Percentiles rank a stretch among this genome's conserved stretches.
Conservation (phyloP, 2,888 invertebrate genomes). For the Acutogordius australiensis region DNA sequence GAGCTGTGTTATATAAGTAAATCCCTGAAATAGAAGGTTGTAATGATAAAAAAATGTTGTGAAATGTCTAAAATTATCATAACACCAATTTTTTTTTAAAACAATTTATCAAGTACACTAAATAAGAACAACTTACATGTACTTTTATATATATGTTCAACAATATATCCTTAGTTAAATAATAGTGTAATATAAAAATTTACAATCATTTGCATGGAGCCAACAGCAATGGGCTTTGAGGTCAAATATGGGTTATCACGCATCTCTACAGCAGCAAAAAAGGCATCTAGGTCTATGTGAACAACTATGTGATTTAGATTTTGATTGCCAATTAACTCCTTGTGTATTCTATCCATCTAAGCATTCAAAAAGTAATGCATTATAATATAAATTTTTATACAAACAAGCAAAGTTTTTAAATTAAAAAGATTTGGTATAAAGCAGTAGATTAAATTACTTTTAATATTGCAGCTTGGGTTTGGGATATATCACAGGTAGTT, state of each 20-base stretch:
- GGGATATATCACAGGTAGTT: slow-evolving; percentile 19
- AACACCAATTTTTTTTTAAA: too few relatives aligned
- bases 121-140: too few relatives aligned
- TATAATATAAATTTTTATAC: slow-evolving; percentile 13
- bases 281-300: slow-evolving; percentile 35
- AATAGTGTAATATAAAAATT: slow-evolving; percentile 14
- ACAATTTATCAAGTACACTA: too few relatives aligned
- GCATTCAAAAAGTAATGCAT: slow-evolving; percentile 13
- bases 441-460: slow-evolving; percentile 17
- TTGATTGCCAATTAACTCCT: slow-evolving; percentile 23
- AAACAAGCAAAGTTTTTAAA: not conserved
- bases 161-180: too few relatives aligned
- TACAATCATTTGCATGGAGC: slow-evolving; percentile 30
- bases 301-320: slow-evolving; percentile 27
- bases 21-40: too few relatives aligned
- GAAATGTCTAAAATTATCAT: too few relatives aligned
- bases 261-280: slow-evolving; percentile 34
- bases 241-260: slow-evolving; percentile 24
- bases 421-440: too few relatives aligned
- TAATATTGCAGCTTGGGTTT: slow-evolving; percentile 19
- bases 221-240: slow-evolving; percentile 33
- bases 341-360: slow-evolving; percentile 26
- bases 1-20: too few relatives aligned
- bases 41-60: too few relatives aligned
- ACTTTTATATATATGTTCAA: too few relatives aligned